Percentiles rank a stretch among this genome's conserved stretches.
Conservation (phyloP, 2,888 invertebrate species). For the Metellina segmentata region DNA sequence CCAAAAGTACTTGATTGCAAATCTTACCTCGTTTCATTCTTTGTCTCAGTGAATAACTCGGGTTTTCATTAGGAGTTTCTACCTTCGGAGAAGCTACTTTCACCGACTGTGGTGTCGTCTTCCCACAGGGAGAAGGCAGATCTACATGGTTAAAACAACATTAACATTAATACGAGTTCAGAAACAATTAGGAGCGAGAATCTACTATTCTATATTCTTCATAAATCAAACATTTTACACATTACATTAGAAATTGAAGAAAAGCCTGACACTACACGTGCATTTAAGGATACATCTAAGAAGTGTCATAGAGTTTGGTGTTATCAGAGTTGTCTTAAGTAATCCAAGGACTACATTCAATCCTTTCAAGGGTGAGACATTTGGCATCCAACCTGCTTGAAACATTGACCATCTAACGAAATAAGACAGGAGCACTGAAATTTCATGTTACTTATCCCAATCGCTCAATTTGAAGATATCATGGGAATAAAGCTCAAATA, state of each 20-base stretch:
- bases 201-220: no score
- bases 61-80: conserved; percentile 11
- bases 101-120: neutral
- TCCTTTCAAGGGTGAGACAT: no score
- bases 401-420: no score
- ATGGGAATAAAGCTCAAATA: no score
- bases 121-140: neutral
- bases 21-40: conserved; percentile 44
- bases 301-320: no score
- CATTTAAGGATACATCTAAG: neutral
- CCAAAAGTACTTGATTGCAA: neutral
- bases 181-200: neutral
- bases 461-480: no score
- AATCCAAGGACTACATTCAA: no score
- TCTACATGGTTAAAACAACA: neutral
- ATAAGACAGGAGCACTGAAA: no score
- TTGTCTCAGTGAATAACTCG: conserved; percentile 23
- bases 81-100: neutral
- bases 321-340: no score
- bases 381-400: no score
- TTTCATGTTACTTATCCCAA: no score
- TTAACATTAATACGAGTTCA: neutral
- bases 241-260: neutral
- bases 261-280: neutral
- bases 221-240: neutral